Percentiles rank a stretch among this genome's conserved stretches.
Evolutionary conservation across 2,113 vertebrate species (phyloP).

Genomic region (Carassius auratus): DNA sequence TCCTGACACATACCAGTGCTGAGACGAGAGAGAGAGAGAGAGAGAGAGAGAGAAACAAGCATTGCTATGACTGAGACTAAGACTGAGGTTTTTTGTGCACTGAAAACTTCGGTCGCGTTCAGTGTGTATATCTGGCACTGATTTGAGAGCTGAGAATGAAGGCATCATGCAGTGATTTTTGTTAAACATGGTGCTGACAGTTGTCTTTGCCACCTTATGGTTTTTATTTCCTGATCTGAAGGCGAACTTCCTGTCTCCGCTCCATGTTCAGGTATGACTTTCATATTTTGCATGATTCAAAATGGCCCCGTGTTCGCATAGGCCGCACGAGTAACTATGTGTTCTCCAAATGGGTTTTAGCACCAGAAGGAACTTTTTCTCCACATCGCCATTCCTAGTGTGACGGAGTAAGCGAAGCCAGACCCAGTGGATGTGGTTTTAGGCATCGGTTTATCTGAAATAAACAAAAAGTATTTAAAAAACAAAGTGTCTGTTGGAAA

Average conservation of each 20-base stretch:
- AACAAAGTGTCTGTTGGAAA: background rate
- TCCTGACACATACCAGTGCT: conserved; percentile 73
- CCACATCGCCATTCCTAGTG: background rate
- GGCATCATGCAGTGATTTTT: background rate
- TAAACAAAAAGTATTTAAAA: background rate
- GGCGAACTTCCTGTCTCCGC: conserved; percentile 25
- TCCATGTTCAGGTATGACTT: conserved; percentile 26
- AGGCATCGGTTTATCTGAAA: background rate
- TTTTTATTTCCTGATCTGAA: conserved; percentile 38
- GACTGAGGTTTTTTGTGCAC: background rate
- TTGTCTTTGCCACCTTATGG: conserved; percentile 20
- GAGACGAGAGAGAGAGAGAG: conserved; percentile 33
- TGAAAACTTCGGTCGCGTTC: background rate
- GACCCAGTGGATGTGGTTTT: background rate
- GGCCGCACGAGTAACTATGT: background rate
- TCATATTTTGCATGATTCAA: conserved; percentile 9
- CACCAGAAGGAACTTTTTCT: background rate
- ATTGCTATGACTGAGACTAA: background rate
- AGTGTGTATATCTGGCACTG: background rate
- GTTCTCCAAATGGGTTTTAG: background rate
- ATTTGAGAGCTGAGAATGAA: background rate
- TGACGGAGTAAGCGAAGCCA: background rate
- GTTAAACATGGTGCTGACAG: conserved; percentile 62
- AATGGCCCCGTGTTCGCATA: background rate
- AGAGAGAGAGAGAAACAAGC: background rate